A percentile compares a stretch with the other conserved stretches of the same genome.
Conservation (phyloP, 2,797 vertebrate species). For the Muscicapa striata region DNA sequence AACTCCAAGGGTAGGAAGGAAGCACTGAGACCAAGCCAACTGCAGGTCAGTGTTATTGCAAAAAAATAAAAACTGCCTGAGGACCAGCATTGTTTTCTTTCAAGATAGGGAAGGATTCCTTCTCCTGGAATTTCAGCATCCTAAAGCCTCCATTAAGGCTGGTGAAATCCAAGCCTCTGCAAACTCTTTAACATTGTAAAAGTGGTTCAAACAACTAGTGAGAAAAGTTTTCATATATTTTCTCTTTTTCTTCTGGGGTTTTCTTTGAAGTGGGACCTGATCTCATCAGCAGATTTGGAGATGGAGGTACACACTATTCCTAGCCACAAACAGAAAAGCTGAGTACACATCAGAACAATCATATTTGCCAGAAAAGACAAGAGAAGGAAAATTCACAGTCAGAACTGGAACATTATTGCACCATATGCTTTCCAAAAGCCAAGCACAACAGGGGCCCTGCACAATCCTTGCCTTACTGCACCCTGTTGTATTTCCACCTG, state of each 20-base stretch:
- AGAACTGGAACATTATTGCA: constrained; percentile 10
- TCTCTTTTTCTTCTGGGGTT: neutral
- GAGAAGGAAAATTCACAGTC: constrained; percentile 30
- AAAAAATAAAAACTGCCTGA: neutral
- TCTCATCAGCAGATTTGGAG: neutral
- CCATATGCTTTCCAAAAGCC: constrained; percentile 26
- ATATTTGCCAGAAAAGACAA: neutral
- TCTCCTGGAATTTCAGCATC: neutral
- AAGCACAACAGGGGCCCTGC: constrained; percentile 7
- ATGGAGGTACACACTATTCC: neutral
- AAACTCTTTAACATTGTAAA: neutral
- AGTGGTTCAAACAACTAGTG: neutral
- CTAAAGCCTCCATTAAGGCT: neutral
- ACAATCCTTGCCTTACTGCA: neutral
- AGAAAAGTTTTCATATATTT: neutral
- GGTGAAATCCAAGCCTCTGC: neutral
- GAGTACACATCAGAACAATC: neutral
- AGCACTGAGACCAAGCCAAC: neutral
- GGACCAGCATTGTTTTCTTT: neutral
- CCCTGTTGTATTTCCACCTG: constrained; percentile 58
- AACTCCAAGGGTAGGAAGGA: neutral
- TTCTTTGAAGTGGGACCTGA: neutral
- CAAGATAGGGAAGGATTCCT: neutral
- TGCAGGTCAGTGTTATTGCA: neutral
- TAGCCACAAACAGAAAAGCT: neutral